Percentiles rank a stretch among this genome's conserved stretches.
Conservation (phyloP, 2,113 vertebrate genomes). For the Xiphophorus maculatus region DNA sequence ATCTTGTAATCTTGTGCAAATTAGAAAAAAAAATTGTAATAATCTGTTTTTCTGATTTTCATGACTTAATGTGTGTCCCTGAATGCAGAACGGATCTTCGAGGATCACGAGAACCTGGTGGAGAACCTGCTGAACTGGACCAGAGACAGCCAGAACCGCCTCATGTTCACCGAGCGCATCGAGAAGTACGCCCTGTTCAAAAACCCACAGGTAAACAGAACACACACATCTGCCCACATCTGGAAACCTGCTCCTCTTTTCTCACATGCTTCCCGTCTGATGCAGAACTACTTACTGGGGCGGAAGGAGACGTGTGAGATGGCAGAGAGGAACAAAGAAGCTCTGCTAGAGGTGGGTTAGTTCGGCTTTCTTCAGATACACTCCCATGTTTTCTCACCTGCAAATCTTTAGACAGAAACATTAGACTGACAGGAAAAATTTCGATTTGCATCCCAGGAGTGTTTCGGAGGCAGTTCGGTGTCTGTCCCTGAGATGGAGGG, state of each 20-base stretch:
- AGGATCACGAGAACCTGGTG: slow-evolving; percentile 98
- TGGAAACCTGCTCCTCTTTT: neutral
- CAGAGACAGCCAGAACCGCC: slow-evolving; percentile 96
- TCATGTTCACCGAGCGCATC: slow-evolving; percentile 95
- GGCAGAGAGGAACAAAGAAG: slow-evolving; percentile 98
- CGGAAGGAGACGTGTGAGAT: slow-evolving; percentile 96
- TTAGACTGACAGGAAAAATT: neutral
- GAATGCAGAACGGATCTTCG: slow-evolving; percentile 91
- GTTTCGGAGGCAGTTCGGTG: slow-evolving; percentile 95
- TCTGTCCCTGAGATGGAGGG: slow-evolving; percentile 98
- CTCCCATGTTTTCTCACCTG: neutral
- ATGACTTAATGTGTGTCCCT: neutral
- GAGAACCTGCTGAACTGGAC: slow-evolving; percentile 99
- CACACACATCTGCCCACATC: neutral
- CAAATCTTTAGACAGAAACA: neutral
- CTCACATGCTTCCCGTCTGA: neutral
- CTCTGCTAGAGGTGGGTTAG: slow-evolving; percentile 88
- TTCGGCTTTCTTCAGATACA: slow-evolving; percentile 1
- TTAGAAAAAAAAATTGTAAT: neutral
- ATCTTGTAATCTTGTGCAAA: no score
- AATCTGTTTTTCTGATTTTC: neutral
- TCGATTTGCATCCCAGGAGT: slow-evolving; percentile 83
- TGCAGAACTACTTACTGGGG: slow-evolving; percentile 95
- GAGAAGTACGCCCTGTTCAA: slow-evolving; percentile 98
- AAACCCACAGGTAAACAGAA: slow-evolving; percentile 89